Base-by-base conservation (phyloP, 2,113 vertebrate genomes). In the Clupea harengus region DNA sequence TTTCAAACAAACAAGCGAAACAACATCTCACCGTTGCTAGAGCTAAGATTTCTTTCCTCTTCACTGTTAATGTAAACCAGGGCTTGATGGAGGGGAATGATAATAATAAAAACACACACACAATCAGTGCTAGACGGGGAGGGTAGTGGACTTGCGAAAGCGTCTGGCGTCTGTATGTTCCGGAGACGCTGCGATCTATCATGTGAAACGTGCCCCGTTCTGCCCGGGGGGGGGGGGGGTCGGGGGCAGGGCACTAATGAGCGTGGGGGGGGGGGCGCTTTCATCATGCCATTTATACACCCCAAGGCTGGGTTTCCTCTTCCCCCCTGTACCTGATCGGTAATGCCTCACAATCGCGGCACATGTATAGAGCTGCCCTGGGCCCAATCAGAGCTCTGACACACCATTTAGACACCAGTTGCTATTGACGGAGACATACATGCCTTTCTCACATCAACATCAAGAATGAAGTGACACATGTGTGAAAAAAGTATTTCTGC, bases 321-420 rank as follows among this genome's bases (percentile, higher is more conserved):
- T 90, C 90, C 91, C 91, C 91, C 89, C 92, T 89, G 86, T 86
- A 90, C 88, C 86, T 86, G 89, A 88, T 92, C 87, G 64, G 52
- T 93, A 95, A 95, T 92, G 90, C 92, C 88, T 92, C 92, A 92
- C 91, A 93, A 93, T 93, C 93, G 92, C 93, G 92, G 92, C 91
- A 89, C 88, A 22, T 52, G 50, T 11, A 8, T 52, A 10, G 15
- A 52, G 50, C 10, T 52, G 15, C 10, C 50, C 50, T 60, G 54
- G 22, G 54, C 54, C 18, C 54, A 22, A 60, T 60, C 54, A 22
- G 22, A 60, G 54, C 54, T 22, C 54, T 22, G 54, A 60, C 54
- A 60, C 22, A 6, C 54, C 54, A 60, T 60, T 60, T 60, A 39
- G 39, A 39, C 39, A 39, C 39, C 39, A 39, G 18, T 22, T 60